Evolutionary conservation across 2,113 vertebrate genomes (phyloP), one percentile per base, ranked within the genome.

Genomic region (Nibea albiflora): DNA sequence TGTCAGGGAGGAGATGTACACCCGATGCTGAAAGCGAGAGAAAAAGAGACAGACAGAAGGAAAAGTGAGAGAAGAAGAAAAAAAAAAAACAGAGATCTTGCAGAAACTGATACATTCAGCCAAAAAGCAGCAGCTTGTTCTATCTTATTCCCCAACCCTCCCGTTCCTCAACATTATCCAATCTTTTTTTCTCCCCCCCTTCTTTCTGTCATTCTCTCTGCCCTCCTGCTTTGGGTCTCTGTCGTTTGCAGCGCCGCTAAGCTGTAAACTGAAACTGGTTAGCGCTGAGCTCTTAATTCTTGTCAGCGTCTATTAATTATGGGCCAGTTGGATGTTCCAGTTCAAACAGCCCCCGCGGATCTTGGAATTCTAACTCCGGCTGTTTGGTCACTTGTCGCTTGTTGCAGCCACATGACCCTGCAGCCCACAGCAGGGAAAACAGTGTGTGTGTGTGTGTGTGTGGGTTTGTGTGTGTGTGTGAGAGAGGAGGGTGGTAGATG

Each of bases 251-350:
- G 80, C 62, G 17, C 78, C 52, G 46, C 73, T 78, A 80, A 81
- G 85, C 88, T 92, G 91, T 93, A 93, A 93, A 90, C 85, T 83
- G 92, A 94, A 88, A 93, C 93, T 91, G 87, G 90, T 90, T 92
- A 89, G 75, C 88, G 44, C 87, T 88, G 91, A 91, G 90, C 88
- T 94, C 83, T 94, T 94, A 93, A 94, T 94, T 95, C 94, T 91
- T 94, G 92, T 95, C 93, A 94, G 91, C 87, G 85, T 94, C 93
- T 90, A 92, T 95, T 94, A 95, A 95, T 95, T 94, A 94, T 91
- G 89, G 85, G 82, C 85, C 87, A 85, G 92, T 91, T 89, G 92
- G 85, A 89, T 79, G 87, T 91, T 94, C 90, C 89, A 94, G 91
- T 94, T 94, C 93, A 95, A 93, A 93, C 91, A 74, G 89, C 93